These are phyloP conservation scores for Barbus barbus DNA, from an alignment of 2,113 vertebrate genomes.

Conservation along the genomic window DNA sequence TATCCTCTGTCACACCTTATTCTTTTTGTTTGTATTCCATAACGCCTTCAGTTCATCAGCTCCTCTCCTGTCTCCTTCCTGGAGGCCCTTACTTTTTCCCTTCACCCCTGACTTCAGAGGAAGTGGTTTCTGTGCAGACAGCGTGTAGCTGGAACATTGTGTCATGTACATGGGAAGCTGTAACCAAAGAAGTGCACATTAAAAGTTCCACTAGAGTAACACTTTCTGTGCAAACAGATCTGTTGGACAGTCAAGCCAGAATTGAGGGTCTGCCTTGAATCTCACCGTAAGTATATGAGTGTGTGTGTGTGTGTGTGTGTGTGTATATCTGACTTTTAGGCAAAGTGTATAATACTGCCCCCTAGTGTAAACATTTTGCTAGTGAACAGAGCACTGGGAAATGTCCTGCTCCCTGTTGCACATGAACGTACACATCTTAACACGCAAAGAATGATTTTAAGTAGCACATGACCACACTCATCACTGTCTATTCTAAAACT, in stretches of 20 bases:
- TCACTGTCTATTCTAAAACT: not conserved
- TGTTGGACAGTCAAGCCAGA: conserved; percentile 58
- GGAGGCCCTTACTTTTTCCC: conserved; percentile 36
- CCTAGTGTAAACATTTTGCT: conserved; percentile 48
- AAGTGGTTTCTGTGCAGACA: conserved; percentile 75
- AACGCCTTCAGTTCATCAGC: conserved; percentile 8
- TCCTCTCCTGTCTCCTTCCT: conserved; percentile 41
- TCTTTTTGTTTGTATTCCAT: not conserved
- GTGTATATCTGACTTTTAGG: too few species aligned
- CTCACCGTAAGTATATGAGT: not conserved
- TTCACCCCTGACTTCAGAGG: conserved; percentile 61
- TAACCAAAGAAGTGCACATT: conserved; percentile 71
- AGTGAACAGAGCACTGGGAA: too few species aligned
- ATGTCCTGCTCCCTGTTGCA: not conserved
- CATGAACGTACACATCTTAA: not conserved
- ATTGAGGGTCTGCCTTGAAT: conserved; percentile 29
- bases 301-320: too few species aligned
- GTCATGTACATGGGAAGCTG: conserved; percentile 63
- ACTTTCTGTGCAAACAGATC: conserved; percentile 69
- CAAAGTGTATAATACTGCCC: conserved; percentile 51
- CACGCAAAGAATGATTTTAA: not conserved
- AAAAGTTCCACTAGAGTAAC: conserved; percentile 78
- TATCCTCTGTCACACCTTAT: conserved; percentile 19
- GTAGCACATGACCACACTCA: not conserved
- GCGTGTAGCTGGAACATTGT: conserved; percentile 65